These are phyloP conservation scores for Buphagus erythrorhynchus DNA, from an alignment of 2,797 vertebrate genomes.

Conservation along the genomic window DNA sequence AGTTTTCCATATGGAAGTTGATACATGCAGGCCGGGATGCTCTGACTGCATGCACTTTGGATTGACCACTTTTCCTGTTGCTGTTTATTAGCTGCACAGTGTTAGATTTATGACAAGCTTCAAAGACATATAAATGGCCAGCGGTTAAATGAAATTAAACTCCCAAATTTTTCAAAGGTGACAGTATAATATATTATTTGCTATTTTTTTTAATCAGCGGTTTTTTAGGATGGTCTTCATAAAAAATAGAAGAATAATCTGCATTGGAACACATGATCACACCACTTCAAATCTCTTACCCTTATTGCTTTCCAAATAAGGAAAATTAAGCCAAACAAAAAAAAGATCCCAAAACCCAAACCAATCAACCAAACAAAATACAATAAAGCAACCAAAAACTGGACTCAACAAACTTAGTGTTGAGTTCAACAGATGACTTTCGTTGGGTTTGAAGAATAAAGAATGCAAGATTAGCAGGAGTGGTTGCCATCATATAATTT, in stretches of 20 bases:
- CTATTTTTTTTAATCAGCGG: background rate
- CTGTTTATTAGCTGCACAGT: background rate
- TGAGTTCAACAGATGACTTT: background rate
- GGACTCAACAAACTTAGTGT: background rate
- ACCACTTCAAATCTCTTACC: background rate
- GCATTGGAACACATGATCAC: background rate
- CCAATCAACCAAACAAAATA: background rate
- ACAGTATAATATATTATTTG: background rate
- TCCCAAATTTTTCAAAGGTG: background rate
- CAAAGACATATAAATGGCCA: background rate
- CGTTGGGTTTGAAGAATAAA: background rate
- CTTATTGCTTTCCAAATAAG: background rate
- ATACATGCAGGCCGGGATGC: background rate
- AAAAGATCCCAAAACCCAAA: background rate
- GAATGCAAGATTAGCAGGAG: background rate
- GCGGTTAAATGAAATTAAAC: background rate
- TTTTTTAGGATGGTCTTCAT: background rate
- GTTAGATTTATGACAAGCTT: background rate
- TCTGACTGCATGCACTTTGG: background rate
- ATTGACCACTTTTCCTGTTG: background rate
- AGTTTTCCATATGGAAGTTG: background rate
- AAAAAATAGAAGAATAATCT: background rate
- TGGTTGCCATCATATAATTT: background rate
- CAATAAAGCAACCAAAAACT: background rate
- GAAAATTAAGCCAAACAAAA: background rate